Base-by-base conservation (phyloP, 2,888 invertebrate species). In the Dolichomitus sp. region DNA sequence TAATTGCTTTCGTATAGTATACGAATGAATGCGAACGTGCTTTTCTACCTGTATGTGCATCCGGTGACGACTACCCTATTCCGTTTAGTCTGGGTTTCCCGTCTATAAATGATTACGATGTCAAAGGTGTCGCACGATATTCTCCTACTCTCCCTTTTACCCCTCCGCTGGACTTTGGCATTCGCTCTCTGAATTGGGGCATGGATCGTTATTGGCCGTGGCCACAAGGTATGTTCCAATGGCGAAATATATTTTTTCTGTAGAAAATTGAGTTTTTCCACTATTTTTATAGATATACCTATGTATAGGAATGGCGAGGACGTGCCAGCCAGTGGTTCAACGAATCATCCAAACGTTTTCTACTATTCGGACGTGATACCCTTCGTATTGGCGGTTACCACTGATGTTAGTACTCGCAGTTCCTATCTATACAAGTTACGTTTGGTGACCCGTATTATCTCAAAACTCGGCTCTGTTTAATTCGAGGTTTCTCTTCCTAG, bases 1-100 rank as follows among this genome's bases (percentile, higher is more conserved):
- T 89, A 89, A 89, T 89, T 87, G 88, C 88, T 81, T 86, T 87
- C 86, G 85, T 84, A 88, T 85, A 85, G 87, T 48, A 78, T 86
- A 79, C 77, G 17, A 70, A 82, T 75, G 78, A 74, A 77, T 80
- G 73, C 17, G 73, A 76, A 76, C 45, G 69, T 52, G 74, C 57
- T 78, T n/a, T 69, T 45, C 45, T 63, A 63, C 27, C 61, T 23
- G 50, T 40, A 40, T 30, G 50, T 40, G 37, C 37, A 33, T 42
- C 27, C 57, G 57, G 59, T 19, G 54, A 33, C 73, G 74, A 48
- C 33, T 48, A 27, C 48, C 48, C 59, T 73, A 27, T 42, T 45
- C 54, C 30, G 4, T 12, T 27, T 54, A 27, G 69, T 63, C 19
- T 45, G 50, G 14, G 61, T 52, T 50, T 63, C 40, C 30, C 52